Conservation (phyloP, 2,888 invertebrate genomes). For the Drosophila conformis region DNA sequence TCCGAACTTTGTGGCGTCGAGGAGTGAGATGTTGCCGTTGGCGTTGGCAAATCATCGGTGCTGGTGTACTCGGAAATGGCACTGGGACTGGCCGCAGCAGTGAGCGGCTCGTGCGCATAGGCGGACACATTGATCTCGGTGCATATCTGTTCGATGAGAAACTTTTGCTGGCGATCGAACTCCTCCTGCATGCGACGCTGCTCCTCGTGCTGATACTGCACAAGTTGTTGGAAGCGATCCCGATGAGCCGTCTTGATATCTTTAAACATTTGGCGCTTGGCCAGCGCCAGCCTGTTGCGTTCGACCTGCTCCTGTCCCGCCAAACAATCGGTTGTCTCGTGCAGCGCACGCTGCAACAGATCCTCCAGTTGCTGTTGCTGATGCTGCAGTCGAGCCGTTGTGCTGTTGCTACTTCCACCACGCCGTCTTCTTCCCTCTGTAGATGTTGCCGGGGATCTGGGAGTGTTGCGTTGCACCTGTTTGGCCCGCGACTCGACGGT, state of each 20-base stretch:
- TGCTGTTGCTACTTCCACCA: constrained; percentile 13
- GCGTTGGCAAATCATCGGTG: constrained; percentile 52
- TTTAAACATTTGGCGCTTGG: constrained; percentile 48
- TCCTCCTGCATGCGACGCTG: constrained; percentile 88
- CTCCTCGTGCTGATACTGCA: constrained; percentile 88
- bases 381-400: constrained; percentile 32
- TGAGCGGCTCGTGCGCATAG: constrained; percentile 34
- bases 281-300: constrained; percentile 32
- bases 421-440: not conserved
- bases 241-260: constrained; percentile 88
- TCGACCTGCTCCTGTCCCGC: constrained; percentile 27
- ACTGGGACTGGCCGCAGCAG: constrained; percentile 10
- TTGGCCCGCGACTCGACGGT: constrained; percentile 83
- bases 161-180: constrained; percentile 88
- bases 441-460: constrained; percentile 12
- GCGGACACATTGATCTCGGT: constrained; percentile 65
- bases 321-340: constrained; percentile 22
- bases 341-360: constrained; percentile 42
- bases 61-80: constrained; percentile 55
- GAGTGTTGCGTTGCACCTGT: constrained; percentile 70
- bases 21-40: not conserved
- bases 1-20: constrained; percentile 37
- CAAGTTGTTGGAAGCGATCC: constrained; percentile 87
- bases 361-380: constrained; percentile 47
- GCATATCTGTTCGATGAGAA: constrained; percentile 85